Evolutionary conservation across 2,113 vertebrate species (phyloP), one percentile per base, ranked within the genome.

Genomic region (Lates calcarifer): DNA sequence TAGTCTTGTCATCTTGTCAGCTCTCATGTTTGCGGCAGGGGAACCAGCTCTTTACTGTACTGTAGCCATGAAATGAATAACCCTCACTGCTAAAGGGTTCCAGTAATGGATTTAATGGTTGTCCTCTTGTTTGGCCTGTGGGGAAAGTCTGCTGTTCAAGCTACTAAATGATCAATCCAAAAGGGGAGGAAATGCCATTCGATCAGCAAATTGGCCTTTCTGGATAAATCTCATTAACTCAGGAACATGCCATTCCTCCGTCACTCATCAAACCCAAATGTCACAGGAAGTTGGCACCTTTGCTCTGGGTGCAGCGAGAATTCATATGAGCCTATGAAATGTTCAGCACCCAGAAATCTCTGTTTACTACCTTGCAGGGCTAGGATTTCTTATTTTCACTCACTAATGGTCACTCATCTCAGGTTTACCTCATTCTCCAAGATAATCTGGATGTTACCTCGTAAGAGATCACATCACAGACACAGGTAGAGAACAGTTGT

Each of bases 151-250:
- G 57, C 47, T 77, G n/a, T 72, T 86, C 63, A 72, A 53, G 53
- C 84, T 57, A 57, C 80, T 85, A 88, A 92, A 92, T 83, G 93
- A 93, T 92, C 83, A 81, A 55, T 90, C 77, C 76, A 69, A 79
- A 64, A 72, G 62, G 35, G 72, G 79, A 67, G 83, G 70, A 88
- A 92, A 93, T 87, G 88, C 88, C 82, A 87, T 86, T 83, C 39
- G 58, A 92, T 91, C 90, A 82, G 63, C 81, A 77, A 87, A 83
- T 80, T 89, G 93, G 90, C 92, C 90, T 94, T 94, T 93, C 74
- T 87, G 84, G 69, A 83, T 88, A 90, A 92, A 94, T 89, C 91
- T 88, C 86, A 94, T 93, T 94, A 93, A 84, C 79, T 72, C 56
- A 69, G 82, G 81, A 90, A 82, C 87, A 81, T 62, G 84, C 77